Conservation (phyloP, 1,140 invertebrate species). For the Lepidurus arcticus region DNA sequence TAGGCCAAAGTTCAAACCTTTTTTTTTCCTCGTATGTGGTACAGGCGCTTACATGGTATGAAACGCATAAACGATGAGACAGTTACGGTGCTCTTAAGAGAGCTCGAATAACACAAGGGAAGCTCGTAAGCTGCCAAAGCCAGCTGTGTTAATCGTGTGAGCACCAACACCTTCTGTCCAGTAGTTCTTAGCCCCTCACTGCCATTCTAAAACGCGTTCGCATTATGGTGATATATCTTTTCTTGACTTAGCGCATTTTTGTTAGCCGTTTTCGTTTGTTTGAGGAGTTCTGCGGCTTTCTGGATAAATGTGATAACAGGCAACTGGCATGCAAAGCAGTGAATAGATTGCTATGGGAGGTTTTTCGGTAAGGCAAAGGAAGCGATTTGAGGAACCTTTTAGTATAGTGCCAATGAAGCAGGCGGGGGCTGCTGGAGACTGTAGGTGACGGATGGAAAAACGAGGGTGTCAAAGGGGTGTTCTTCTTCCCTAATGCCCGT, state of each 20-base stretch:
- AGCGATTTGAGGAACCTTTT: background rate
- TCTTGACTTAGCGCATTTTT: background rate
- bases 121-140: constrained; percentile 10
- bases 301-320: background rate
- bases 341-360: background rate
- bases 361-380: background rate
- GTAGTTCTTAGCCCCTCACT: background rate
- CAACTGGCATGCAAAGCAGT: too few relatives aligned
- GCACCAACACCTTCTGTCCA: constrained; percentile 17
- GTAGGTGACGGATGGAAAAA: constrained; percentile 21
- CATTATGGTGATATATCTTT: background rate
- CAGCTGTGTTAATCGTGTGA: constrained; percentile 6
- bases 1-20: too few relatives aligned
- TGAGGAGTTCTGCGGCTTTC: background rate
- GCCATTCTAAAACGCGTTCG: too few relatives aligned
- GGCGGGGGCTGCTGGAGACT: constrained; percentile 7
- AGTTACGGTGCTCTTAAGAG: constrained; percentile 9
- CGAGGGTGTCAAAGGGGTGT: constrained; percentile 20
- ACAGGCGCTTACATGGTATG: background rate
- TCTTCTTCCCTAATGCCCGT: constrained; percentile 11
- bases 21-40: too few relatives aligned
- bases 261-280: background rate
- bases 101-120: background rate
- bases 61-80: background rate
- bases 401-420: constrained; percentile 7